These are phyloP conservation scores for Leucophora obtusa DNA, from an alignment of 2,888 invertebrate genomes.

Conservation along the genomic window DNA sequence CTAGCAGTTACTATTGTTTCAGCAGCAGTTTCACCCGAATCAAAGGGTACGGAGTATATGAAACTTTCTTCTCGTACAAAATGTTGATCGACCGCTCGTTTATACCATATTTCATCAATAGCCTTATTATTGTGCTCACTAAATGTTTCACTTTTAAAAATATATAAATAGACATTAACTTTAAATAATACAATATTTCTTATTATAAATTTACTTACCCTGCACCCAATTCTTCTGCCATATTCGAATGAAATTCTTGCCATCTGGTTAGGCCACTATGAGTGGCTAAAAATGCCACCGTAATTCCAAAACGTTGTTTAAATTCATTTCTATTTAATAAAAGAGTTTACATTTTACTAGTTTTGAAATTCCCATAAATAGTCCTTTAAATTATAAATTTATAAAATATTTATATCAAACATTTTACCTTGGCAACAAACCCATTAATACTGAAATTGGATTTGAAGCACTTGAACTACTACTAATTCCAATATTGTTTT, in stretches of 20 bases:
- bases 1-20: conserved; percentile 90
- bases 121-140: conserved; percentile 87
- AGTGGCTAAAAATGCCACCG: conserved; percentile 92
- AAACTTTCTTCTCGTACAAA: conserved; percentile 88
- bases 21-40: conserved; percentile 79
- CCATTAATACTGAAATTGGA: conserved; percentile 95
- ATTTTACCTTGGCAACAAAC: conserved; percentile 93
- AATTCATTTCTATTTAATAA: conserved; percentile 84
- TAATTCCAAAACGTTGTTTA: conserved; percentile 90
- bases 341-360: conserved; percentile 19
- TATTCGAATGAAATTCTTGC: conserved; percentile 86
- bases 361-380: neutral
- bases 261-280: conserved; percentile 94
- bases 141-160: conserved; percentile 83
- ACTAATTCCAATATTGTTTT: conserved; percentile 78
- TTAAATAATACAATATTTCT: neutral
- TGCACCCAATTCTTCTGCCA: conserved; percentile 78
- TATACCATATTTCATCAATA: conserved; percentile 94
- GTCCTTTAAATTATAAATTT: neutral
- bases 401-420: conserved; percentile 7
- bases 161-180: neutral
- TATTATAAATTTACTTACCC: conserved; percentile 71
- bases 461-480: conserved; percentile 87
- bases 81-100: conserved; percentile 91
- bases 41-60: conserved; percentile 88